Evolutionary conservation across 2,113 vertebrate species (phyloP).

Genomic region (Heliornis fulica): DNA sequence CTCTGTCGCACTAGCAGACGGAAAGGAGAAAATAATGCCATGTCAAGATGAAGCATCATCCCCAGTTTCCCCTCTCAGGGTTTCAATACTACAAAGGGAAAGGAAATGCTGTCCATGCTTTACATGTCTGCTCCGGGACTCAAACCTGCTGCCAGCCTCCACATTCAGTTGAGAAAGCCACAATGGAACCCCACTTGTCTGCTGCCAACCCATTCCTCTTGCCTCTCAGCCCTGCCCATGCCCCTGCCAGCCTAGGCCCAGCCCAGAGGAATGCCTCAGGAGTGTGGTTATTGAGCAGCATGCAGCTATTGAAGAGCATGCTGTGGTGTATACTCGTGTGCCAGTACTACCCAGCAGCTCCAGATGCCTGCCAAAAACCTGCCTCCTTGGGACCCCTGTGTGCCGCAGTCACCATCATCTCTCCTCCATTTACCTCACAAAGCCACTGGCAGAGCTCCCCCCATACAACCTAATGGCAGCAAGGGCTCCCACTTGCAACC

Average conservation of each 20-base stretch:
- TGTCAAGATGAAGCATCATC: background rate
- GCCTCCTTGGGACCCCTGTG: accelerated
- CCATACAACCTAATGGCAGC: accelerated
- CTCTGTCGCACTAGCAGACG: background rate
- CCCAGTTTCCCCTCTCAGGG: background rate
- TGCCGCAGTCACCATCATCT: accelerated
- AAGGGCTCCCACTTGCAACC: background rate
- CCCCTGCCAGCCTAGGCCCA: background rate
- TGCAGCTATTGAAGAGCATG: background rate
- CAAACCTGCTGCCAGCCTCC: background rate
- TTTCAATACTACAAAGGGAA: background rate
- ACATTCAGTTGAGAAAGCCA: background rate
- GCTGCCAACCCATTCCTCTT: accelerated
- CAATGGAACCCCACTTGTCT: accelerated
- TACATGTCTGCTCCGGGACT: background rate
- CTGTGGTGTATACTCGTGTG: too few relatives aligned
- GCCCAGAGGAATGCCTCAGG: background rate
- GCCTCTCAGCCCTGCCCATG: accelerated
- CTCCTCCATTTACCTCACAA: background rate
- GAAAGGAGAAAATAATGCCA: background rate
- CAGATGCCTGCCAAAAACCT: accelerated
- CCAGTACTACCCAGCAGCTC: background rate
- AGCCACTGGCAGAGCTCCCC: background rate
- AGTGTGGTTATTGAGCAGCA: accelerated
- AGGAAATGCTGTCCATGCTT: background rate